Evolutionary conservation across 2,113 vertebrate species (phyloP), one percentile per base, ranked within the genome.

Genomic region (Brachyistius frenatus): DNA sequence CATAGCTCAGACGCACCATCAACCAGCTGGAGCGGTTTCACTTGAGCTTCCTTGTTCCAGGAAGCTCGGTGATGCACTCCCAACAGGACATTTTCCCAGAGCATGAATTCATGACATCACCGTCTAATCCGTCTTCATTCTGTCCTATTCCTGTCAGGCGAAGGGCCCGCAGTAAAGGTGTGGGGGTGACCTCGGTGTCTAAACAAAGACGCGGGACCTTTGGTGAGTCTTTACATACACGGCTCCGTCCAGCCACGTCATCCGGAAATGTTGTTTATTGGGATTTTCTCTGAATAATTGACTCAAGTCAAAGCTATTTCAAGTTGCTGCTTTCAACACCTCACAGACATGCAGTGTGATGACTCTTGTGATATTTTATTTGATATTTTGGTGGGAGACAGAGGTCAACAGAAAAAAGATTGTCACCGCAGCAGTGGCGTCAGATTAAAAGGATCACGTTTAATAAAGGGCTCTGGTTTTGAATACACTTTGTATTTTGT

Each of bases 41-140:
- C 31, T 8, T 8, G 8, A 5, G 13, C 31, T 53, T 49, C 56
- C 63, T 61, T 71, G 69, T 84, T 80, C 62, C 49, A 14, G 32
- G 55, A 54, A 49, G 6, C 44, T 53, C 32, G 47, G 14, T 47
- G 61, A 73, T 32, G 35, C 9, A 7, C 30, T 35, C 66, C 63
- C 30, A 68, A 44, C 44, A 52, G 16, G 68, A 47, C 60, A 56
- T 78, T 89, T 87, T 73, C 77, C 37, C 3, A 7, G 23, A 35
- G 69, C 41, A 14, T 50, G 9, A 52, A 83, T 68, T 81, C 23
- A 66, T 79, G 65, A 76, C 80, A 44, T 86, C 84, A 63, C 58
- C 3, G 0, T 62, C 66, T 84, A 88, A 91, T 88, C 88, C 80
- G 9, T 85, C 62, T 41, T 87, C 44, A 84, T 86, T 85, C 83